phyloP scores from a whole-genome alignment of 2,888 invertebrate species.

The Teleiodes luculella region DNA sequence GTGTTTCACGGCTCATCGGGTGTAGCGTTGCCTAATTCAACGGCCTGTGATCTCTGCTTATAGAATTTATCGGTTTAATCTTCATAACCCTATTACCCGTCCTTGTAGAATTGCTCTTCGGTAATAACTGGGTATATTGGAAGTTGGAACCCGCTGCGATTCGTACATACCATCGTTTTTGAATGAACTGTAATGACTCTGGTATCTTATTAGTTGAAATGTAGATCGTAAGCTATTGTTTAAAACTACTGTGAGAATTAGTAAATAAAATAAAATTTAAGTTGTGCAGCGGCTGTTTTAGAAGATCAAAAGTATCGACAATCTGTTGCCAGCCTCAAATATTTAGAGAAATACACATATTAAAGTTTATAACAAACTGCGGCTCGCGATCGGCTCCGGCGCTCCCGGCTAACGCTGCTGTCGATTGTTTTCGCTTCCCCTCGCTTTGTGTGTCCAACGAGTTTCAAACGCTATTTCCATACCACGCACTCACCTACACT shows the following conservation, averaged over 20 bases:
- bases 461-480: constrained; percentile 35
- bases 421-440: constrained; percentile 19
- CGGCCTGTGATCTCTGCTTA: neutral
- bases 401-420: neutral
- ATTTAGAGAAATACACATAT: neutral
- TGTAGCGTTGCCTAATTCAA: neutral
- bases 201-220: too few relatives aligned
- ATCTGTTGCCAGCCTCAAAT: neutral
- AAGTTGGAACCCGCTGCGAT: neutral
- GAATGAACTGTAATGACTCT: too few relatives aligned
- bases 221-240: too few relatives aligned
- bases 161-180: too few relatives aligned
- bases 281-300: too few relatives aligned
- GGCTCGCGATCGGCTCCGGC: neutral
- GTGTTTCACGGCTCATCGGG: neutral
- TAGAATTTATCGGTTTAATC: neutral
- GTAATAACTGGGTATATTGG: neutral
- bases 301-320: too few relatives aligned
- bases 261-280: too few relatives aligned
- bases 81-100: too few relatives aligned
- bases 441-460: constrained; percentile 39
- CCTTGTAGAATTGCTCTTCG: neutral
- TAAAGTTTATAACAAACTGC: neutral
- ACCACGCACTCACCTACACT: constrained; percentile 27
- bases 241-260: too few relatives aligned